Percentiles rank a stretch among this genome's conserved stretches.
These are phyloP conservation scores for Urocolius indicus DNA, from an alignment of 2,113 vertebrate species.

Conservation along the genomic window DNA sequence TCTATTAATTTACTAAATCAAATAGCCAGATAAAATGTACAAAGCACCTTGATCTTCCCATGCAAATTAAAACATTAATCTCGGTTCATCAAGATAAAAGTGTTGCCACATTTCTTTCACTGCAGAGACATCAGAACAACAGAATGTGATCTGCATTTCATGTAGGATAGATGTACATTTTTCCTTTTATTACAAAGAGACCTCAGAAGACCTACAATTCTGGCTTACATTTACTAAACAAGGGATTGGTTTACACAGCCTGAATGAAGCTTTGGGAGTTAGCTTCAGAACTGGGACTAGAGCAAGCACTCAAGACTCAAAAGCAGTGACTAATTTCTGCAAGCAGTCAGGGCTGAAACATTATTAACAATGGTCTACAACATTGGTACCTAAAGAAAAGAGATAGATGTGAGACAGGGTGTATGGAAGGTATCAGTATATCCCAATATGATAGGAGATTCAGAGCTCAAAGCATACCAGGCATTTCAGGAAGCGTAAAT, in stretches of 20 bases:
- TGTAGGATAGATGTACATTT: background rate
- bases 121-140: background rate
- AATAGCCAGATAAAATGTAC: background rate
- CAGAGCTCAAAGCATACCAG: background rate
- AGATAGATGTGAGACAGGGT: background rate
- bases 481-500: background rate
- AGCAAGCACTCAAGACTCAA: background rate
- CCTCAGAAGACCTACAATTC: background rate
- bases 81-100: background rate
- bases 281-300: background rate
- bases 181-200: background rate
- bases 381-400: background rate
- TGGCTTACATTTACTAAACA: background rate
- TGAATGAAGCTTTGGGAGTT: background rate
- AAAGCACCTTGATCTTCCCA: background rate
- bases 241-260: background rate
- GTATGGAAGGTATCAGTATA: background rate
- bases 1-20: background rate
- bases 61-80: background rate
- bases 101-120: background rate
- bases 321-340: background rate
- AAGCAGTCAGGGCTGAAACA: background rate
- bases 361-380: background rate
- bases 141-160: background rate
- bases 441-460: accelerated